Evolutionary conservation across 2,113 vertebrate species (phyloP).

Genomic region (Tympanuchus pallidicinctus): DNA sequence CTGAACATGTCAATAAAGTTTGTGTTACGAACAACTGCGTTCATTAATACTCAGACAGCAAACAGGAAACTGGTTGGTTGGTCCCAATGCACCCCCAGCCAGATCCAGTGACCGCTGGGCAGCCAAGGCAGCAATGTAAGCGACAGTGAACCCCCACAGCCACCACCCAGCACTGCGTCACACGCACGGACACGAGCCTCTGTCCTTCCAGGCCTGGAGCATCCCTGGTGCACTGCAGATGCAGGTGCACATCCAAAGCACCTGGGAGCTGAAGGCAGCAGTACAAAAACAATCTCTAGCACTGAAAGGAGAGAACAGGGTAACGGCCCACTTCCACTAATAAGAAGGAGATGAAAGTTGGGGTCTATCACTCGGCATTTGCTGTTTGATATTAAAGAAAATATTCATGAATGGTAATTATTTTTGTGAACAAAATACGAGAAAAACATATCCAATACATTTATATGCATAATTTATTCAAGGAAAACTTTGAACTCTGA

Average conservation of each 20-base stretch:
- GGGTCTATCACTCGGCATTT: background rate
- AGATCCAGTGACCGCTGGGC: background rate
- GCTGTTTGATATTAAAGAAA: conserved; percentile 13
- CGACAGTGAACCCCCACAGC: no score
- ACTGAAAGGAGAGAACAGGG: background rate
- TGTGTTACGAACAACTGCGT: background rate
- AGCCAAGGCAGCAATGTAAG: background rate
- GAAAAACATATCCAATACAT: conserved; percentile 36
- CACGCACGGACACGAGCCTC: no score
- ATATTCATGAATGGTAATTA: conserved; percentile 37
- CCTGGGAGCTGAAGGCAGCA: background rate
- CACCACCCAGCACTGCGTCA: background rate
- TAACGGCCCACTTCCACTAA: background rate
- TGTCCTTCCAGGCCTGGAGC: background rate
- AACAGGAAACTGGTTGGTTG: background rate
- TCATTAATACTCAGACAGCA: background rate
- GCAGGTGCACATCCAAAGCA: conserved; percentile 41
- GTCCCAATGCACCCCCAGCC: background rate
- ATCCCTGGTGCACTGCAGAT: accelerated
- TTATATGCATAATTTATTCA: conserved; percentile 43
- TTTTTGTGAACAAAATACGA: conserved; percentile 38
- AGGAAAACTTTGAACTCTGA: conserved; percentile 45
- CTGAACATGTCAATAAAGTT: background rate
- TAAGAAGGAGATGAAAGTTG: conserved; percentile 55
- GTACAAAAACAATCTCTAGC: background rate